Evolutionary conservation across 2,113 vertebrate species (phyloP).

Genomic region (Penelope pileata): DNA sequence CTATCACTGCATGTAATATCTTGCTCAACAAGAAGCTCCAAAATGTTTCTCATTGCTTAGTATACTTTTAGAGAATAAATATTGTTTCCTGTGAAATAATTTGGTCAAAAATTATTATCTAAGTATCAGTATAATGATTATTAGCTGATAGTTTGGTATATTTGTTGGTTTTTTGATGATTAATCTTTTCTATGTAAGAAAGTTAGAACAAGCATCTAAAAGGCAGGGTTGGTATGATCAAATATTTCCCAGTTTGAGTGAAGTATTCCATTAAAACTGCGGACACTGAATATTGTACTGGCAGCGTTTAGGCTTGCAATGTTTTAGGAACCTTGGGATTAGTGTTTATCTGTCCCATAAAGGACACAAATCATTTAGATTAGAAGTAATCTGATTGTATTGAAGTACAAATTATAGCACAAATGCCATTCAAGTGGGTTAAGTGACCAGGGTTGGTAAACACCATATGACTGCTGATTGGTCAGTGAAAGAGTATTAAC

Average conservation of each 20-base stretch:
- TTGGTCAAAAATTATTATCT: not conserved
- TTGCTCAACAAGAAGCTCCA: not conserved
- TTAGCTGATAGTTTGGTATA: not conserved
- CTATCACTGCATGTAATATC: not conserved
- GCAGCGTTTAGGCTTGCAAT: conserved; percentile 3
- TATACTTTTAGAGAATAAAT: not conserved
- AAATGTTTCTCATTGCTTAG: not conserved
- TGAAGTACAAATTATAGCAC: conserved; percentile 81
- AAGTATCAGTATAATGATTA: not conserved
- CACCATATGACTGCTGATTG: conserved; percentile 83
- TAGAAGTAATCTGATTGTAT: conserved; percentile 87
- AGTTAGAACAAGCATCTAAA: not conserved
- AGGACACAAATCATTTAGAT: conserved; percentile 84
- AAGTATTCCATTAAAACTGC: not conserved
- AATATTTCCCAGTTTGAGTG: not conserved
- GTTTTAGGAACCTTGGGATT: conserved; percentile 75
- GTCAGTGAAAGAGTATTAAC: conserved; percentile 83
- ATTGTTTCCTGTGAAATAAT: not conserved
- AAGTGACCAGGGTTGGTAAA: conserved; percentile 80
- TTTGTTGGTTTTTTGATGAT: not conserved
- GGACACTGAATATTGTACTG: not conserved
- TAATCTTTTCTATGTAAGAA: not conserved
- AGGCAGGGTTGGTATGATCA: not conserved
- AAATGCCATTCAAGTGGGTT: conserved; percentile 83
- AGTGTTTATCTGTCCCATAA: conserved; percentile 80